These are phyloP conservation scores for Amyelois transitella DNA, from an alignment of 1,140 invertebrate species.

Conservation along the genomic window DNA sequence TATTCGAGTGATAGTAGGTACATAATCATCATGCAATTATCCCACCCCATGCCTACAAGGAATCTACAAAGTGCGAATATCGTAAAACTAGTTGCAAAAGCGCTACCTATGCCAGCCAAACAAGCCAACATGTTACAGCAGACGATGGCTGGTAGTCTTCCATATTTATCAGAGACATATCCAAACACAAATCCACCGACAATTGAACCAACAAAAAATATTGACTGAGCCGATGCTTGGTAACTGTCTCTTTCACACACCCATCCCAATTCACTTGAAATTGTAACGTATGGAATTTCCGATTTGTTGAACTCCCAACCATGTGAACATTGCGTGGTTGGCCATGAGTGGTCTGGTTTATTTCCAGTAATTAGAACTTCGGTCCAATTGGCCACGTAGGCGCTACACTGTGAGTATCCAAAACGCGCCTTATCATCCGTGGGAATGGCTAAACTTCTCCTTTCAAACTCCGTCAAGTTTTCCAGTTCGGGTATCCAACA, in stretches of 20 bases:
- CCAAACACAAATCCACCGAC: slow-evolving; percentile 82
- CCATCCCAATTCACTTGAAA: slow-evolving; percentile 74
- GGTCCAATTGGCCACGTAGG: slow-evolving; percentile 49
- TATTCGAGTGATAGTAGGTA: slow-evolving; percentile 77
- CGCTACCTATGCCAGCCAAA: slow-evolving; percentile 78
- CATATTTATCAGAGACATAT: slow-evolving; percentile 78
- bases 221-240: slow-evolving; percentile 78
- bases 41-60: slow-evolving; percentile 82
- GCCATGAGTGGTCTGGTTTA: slow-evolving; percentile 33
- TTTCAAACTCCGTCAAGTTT: slow-evolving; percentile 53
- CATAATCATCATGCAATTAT: slow-evolving; percentile 87
- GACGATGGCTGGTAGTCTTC: slow-evolving; percentile 78
- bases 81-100: slow-evolving; percentile 76
- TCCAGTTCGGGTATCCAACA: slow-evolving; percentile 75
- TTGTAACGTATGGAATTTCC: slow-evolving; percentile 62
- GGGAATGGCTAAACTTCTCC: slow-evolving; percentile 43
- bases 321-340: slow-evolving; percentile 63
- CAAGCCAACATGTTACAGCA: slow-evolving; percentile 79
- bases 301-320: slow-evolving; percentile 77
- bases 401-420: slow-evolving; percentile 48
- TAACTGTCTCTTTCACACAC: slow-evolving; percentile 79
- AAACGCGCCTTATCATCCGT: slow-evolving; percentile 28
- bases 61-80: slow-evolving; percentile 77
- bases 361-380: slow-evolving; percentile 33
- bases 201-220: slow-evolving; percentile 81